Base-by-base conservation (phyloP, 64 coral and sea anemone genomes). In the Pachyseris speciosa region DNA sequence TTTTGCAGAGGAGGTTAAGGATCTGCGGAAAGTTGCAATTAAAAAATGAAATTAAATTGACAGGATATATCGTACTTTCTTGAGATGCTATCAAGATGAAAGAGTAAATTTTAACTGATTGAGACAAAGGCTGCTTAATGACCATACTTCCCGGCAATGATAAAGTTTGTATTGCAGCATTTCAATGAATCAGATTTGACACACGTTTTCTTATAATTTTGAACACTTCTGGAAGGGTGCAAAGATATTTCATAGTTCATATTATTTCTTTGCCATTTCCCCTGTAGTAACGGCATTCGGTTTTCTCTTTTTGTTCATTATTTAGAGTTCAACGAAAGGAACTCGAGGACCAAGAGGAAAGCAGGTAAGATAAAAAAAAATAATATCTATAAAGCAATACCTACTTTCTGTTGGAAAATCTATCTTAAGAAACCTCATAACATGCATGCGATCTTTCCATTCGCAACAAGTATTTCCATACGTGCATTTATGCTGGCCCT, bases 331-430 rank as follows among this genome's bases (percentile, higher is more conserved):
- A 39, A 58, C 0, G 4, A 81, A 81, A 61, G 89, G 89, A 58
- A 67, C 11, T 5, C 67, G 89, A 44, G 89, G 79, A 72, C 79
- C 64, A 73, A 72, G 67, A 66, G 89, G 79, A 43, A 83, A 40
- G 37, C 25, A 60, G 67, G 89, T 92, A 22, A 60, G 79, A 2
- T 30, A n/a, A n/a, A n/a, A n/a, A n/a, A n/a, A n/a, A n/a, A n/a
- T n/a, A n/a, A n/a, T n/a, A n/a, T n/a, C n/a, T n/a, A n/a, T n/a
- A n/a, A n/a, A n/a, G n/a, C n/a, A n/a, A 72, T 37, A 15, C 0
- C 28, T 13, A 58, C 6, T 2, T 31, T 49, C 12, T 22, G 26
- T 78, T 27, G 41, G 30, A 27, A 16, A 29, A 19, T 28, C 22
- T 47, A 10, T 71, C 12, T 71, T 71, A 0, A 36, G 0, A 41